Conservation (phyloP, 2,888 invertebrate genomes). For the Caenorhabditis doughertyi region DNA sequence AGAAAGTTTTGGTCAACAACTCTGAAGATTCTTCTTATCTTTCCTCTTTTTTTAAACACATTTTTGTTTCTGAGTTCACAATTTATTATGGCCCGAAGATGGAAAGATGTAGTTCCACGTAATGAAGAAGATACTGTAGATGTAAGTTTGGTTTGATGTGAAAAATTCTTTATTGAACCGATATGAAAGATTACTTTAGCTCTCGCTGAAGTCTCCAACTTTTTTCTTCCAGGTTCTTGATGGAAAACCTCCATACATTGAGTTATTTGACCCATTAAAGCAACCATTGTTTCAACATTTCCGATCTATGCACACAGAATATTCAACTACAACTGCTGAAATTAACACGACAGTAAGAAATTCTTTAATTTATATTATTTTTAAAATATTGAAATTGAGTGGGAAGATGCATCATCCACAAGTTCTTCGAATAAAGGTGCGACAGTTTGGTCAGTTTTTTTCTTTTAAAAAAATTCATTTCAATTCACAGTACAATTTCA, state of each 20-base stretch:
- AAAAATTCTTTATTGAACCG: too few relatives aligned
- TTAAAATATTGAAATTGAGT: too few relatives aligned
- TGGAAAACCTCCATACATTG: conserved; percentile 57
- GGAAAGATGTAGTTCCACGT: conserved; percentile 1
- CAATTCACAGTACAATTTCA: too few relatives aligned
- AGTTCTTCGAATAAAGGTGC: conserved; percentile 42
- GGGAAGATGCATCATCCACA: conserved; percentile 45
- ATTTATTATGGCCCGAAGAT: conserved; percentile 9
- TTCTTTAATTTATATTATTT: neutral
- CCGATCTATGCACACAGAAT: conserved; percentile 49
- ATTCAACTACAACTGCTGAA: conserved; percentile 39
- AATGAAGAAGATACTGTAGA: neutral
- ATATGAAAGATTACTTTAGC: too few relatives aligned
- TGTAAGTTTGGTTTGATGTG: too few relatives aligned
- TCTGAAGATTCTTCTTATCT: neutral
- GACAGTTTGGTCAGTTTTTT: conserved; percentile 38
- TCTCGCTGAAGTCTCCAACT: too few relatives aligned
- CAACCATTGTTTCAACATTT: conserved; percentile 46
- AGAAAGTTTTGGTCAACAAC: conserved; percentile 41
- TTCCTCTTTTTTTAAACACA: neutral
- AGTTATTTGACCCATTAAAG: conserved; percentile 59
- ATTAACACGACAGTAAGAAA: conserved; percentile 20
- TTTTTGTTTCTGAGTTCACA: neutral
- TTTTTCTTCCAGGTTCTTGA: conserved; percentile 44
- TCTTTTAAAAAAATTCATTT: neutral